phyloP scores from a whole-genome alignment of 2,113 vertebrate genomes.

The Odontophorus gujanensis region DNA sequence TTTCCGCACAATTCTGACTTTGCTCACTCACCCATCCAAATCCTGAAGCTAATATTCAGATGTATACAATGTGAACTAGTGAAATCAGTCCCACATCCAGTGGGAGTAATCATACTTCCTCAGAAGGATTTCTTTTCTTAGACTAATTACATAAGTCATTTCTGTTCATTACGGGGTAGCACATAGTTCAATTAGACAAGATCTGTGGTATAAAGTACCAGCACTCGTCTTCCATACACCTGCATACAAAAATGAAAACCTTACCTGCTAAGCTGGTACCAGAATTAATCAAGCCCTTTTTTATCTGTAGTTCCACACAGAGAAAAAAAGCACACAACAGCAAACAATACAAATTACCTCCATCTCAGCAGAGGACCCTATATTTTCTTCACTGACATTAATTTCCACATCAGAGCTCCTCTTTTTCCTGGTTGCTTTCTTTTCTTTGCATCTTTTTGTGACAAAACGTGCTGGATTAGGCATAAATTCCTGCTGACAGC shows the following conservation, averaged over 20 bases:
- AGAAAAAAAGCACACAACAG: not conserved
- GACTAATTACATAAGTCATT: not conserved
- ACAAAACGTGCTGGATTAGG: not conserved
- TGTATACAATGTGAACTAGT: not conserved
- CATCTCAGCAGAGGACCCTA: not conserved
- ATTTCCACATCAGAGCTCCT: not conserved
- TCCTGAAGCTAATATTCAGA: not conserved
- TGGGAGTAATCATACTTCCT: not conserved
- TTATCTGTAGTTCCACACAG: not conserved
- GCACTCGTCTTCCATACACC: too few species aligned
- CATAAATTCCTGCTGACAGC: not conserved
- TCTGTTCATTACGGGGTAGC: not conserved
- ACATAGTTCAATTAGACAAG: too few species aligned
- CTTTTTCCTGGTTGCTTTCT: conserved; percentile 51
- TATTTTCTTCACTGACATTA: not conserved
- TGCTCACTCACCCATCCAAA: not conserved
- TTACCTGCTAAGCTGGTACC: not conserved
- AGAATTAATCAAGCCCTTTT: not conserved
- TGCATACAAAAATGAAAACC: not conserved
- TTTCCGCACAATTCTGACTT: not conserved
- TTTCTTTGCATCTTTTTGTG: conserved; percentile 75
- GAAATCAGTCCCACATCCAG: not conserved
- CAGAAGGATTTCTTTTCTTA: not conserved
- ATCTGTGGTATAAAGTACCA: not conserved
- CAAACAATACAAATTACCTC: conserved; percentile 24